A percentile compares a stretch with the other conserved stretches of the same genome.
These are phyloP conservation scores for Netelia fuscicornis DNA, from an alignment of 2,888 invertebrate genomes.

Conservation along the genomic window DNA sequence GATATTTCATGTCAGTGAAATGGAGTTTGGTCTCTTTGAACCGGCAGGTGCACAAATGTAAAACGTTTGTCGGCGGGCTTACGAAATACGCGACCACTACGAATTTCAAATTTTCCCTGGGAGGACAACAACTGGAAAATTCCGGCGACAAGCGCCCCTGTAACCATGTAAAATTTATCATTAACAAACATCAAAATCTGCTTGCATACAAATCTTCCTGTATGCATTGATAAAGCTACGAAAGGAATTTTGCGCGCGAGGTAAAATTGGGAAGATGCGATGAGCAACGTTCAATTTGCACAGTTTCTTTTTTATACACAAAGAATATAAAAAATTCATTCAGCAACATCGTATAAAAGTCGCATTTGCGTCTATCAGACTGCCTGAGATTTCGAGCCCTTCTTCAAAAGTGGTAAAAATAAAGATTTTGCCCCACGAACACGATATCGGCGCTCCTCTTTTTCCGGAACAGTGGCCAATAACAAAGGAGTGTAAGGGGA, in stretches of 20 bases:
- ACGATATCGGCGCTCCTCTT: background rate
- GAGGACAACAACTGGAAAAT: background rate
- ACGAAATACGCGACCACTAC: background rate
- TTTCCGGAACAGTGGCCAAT: background rate
- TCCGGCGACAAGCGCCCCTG: background rate
- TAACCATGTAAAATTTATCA: background rate
- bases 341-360: background rate
- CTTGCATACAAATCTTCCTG: too few species aligned
- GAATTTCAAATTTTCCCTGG: slow-evolving; percentile 9
- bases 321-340: background rate
- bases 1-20: background rate
- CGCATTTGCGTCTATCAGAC: background rate
- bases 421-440: background rate
- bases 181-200: too few species aligned
- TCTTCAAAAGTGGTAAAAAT: background rate
- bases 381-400: background rate
- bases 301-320: background rate
- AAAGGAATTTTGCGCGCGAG: too few species aligned
- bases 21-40: slow-evolving; percentile 22
- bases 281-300: background rate
- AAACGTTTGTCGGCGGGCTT: slow-evolving; percentile 10
- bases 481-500: slow-evolving; percentile 9
- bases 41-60: background rate
- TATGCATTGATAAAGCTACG: too few species aligned
- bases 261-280: too few species aligned